phyloP scores from a whole-genome alignment of 2,797 vertebrate species.

The Coranthus polyacanthus region DNA sequence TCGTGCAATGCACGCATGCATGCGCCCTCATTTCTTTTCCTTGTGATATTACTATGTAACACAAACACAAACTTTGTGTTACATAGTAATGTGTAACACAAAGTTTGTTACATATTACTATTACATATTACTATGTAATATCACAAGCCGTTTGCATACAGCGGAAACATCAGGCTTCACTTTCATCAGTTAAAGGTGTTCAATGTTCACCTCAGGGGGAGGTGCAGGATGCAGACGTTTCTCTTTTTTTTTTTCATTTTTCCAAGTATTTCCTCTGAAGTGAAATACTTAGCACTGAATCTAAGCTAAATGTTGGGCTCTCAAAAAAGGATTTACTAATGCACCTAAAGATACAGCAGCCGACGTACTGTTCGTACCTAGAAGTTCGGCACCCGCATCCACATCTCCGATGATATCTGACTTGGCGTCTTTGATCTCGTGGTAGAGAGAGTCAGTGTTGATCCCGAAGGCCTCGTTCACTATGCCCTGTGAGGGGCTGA shows the following conservation, averaged over 20 bases:
- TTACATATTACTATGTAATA: neutral
- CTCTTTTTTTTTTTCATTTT: neutral
- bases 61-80: no score
- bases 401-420: conserved; percentile 98
- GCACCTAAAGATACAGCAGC: neutral
- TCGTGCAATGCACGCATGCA: conserved; percentile 27
- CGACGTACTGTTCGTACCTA: conserved; percentile 85
- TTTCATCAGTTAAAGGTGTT: conserved; percentile 1
- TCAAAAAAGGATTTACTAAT: neutral
- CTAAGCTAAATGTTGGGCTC: no score
- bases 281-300: conserved; percentile 4
- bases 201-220: neutral
- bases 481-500: conserved; percentile 97
- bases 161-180: neutral
- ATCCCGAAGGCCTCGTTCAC: conserved; percentile 99
- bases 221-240: neutral
- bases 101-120: no score
- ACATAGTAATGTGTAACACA: no score
- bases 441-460: conserved; percentile 98
- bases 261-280: neutral
- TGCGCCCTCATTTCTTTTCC: neutral
- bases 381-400: conserved; percentile 96
- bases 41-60: neutral
- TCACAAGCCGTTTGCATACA: neutral
- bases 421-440: conserved; percentile 96